A percentile compares a stretch with the other conserved stretches of the same genome.
Conservation (phyloP, 2,797 vertebrate genomes). For the Betta splendens region DNA sequence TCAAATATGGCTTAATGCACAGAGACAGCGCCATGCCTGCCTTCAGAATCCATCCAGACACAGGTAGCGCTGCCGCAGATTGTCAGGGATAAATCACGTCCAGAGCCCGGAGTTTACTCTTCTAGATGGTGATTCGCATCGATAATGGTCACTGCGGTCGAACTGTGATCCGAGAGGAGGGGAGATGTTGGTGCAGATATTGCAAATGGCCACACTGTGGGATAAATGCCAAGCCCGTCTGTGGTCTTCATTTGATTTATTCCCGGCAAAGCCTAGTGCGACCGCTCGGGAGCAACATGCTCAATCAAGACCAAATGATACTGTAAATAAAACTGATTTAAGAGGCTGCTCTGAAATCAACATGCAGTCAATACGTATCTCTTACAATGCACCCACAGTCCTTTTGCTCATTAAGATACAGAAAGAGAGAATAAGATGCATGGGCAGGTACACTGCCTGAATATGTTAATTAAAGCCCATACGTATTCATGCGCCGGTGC, state of each 20-base stretch:
- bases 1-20: constrained; percentile 92
- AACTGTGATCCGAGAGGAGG: constrained; percentile 17
- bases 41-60: constrained; percentile 90
- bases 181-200: constrained; percentile 22
- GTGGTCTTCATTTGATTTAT: constrained; percentile 12
- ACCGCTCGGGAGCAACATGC: not conserved
- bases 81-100: constrained; percentile 41
- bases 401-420: constrained; percentile 33
- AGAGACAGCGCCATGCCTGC: constrained; percentile 87
- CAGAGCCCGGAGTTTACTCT: constrained; percentile 9
- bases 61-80: constrained; percentile 79
- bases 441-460: constrained; percentile 15
- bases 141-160: constrained; percentile 10
- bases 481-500: constrained; percentile 12
- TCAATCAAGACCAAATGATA: not conserved
- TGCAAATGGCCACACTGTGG: constrained; percentile 9
- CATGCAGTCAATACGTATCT: no score
- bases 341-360: constrained; percentile 22
- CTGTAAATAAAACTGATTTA: constrained; percentile 1
- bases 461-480: constrained; percentile 21
- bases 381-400: constrained; percentile 23
- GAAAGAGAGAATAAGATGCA: not conserved
- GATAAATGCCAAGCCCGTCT: constrained; percentile 11
- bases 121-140: constrained; percentile 32
- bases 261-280: not conserved